phyloP scores from a whole-genome alignment of 2,113 vertebrate species.

The Microtus richardsoni region DNA sequence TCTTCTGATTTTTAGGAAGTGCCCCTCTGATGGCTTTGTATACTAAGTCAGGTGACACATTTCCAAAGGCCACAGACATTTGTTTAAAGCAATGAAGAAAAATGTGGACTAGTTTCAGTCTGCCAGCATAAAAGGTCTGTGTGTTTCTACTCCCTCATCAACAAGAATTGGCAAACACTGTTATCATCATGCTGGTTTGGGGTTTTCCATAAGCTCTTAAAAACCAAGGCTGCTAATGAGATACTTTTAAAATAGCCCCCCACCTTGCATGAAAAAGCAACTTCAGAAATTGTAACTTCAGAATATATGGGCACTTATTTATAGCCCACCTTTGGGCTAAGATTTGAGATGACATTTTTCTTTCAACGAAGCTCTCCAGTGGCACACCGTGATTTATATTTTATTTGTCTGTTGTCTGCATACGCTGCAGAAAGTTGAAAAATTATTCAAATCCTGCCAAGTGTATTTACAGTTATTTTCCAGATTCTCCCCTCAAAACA shows the following conservation, averaged over 20 bases:
- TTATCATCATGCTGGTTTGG: not conserved
- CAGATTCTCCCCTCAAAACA: conserved; percentile 56
- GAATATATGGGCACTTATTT: conserved; percentile 59
- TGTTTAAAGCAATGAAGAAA: not conserved
- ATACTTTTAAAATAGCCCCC: conserved; percentile 29
- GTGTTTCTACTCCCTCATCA: not conserved
- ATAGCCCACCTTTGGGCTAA: conserved; percentile 65
- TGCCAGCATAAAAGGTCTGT: not conserved
- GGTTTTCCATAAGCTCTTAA: conserved; percentile 35
- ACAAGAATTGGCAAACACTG: conserved; percentile 12
- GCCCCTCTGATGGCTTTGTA: not conserved
- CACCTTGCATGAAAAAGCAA: conserved; percentile 29
- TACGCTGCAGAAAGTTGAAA: conserved; percentile 66
- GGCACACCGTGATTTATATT: conserved; percentile 69
- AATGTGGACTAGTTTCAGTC: not conserved
- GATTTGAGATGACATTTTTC: conserved; percentile 68
- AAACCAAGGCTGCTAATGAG: conserved; percentile 42
- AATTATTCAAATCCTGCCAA: conserved; percentile 73
- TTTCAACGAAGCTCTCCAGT: conserved; percentile 59
- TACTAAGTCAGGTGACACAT: not conserved
- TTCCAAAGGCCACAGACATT: conserved; percentile 6
- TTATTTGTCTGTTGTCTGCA: conserved; percentile 70
- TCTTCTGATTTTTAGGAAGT: not conserved
- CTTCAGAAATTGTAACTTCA: conserved; percentile 48
- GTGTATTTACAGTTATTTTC: conserved; percentile 65